Percentiles rank a stretch among this genome's conserved stretches.
Evolutionary conservation across 2,888 invertebrate species (phyloP).

Genomic region (Melanophora roralis): DNA sequence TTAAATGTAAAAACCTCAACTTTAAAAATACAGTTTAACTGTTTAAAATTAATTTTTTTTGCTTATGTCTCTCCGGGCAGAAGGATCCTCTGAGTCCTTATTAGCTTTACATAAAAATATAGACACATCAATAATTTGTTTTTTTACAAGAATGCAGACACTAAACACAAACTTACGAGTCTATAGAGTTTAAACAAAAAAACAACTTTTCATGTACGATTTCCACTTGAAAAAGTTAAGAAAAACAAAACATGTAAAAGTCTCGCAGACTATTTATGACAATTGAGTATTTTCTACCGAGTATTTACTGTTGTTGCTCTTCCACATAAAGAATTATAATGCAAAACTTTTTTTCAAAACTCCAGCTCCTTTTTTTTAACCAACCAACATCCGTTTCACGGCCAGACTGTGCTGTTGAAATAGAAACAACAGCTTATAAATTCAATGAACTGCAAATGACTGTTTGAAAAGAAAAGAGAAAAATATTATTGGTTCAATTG

Average conservation of each 20-base stretch:
- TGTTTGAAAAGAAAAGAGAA: slow-evolving; percentile 40
- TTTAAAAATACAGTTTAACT: too few relatives aligned
- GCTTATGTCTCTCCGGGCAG: too few relatives aligned
- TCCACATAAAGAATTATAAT: slow-evolving; percentile 12
- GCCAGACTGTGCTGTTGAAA: slow-evolving; percentile 1
- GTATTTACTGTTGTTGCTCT: background rate
- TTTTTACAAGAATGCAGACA: background rate
- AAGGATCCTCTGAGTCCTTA: background rate
- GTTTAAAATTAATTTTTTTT: too few relatives aligned
- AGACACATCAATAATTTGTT: slow-evolving; percentile 1
- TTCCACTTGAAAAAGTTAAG: background rate
- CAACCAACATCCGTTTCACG: background rate
- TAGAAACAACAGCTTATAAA: slow-evolving; percentile 13
- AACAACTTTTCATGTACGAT: background rate
- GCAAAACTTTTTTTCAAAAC: background rate
- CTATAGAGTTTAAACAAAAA: background rate
- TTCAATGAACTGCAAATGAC: slow-evolving; percentile 53
- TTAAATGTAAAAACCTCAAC: too few relatives aligned
- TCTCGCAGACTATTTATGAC: slow-evolving; percentile 39
- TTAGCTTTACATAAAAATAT: background rate
- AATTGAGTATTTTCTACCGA: background rate
- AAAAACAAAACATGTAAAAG: background rate
- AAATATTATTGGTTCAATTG: slow-evolving; percentile 5
- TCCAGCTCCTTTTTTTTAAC: background rate
- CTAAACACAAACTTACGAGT: background rate